phyloP scores from a whole-genome alignment of 2,888 invertebrate genomes.

The Apomyelois bistriatella region DNA sequence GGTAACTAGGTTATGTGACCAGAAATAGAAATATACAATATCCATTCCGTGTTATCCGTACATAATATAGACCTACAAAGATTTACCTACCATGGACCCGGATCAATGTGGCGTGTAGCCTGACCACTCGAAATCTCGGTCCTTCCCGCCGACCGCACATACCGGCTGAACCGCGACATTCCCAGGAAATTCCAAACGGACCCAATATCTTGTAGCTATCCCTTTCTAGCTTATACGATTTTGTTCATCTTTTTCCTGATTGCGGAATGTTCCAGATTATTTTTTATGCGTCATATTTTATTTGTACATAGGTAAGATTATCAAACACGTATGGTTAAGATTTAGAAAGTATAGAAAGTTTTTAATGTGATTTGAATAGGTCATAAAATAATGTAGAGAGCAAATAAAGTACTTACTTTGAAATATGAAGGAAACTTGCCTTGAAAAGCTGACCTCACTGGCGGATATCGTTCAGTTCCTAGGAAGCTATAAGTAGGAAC shows the following conservation, averaged over 20 bases:
- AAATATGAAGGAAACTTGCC: no score
- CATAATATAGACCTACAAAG: not conserved
- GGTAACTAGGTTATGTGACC: no score
- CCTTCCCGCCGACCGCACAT: slow-evolving; percentile 57
- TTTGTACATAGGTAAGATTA: not conserved
- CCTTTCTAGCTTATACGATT: slow-evolving; percentile 32
- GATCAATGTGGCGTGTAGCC: slow-evolving; percentile 46
- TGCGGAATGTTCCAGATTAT: not conserved
- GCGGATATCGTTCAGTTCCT: no score
- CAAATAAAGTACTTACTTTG: no score
- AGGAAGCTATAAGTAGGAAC: no score
- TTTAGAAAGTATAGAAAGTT: no score
- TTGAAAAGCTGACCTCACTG: no score
- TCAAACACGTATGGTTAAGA: no score
- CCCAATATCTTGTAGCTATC: slow-evolving; percentile 38
- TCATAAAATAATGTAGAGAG: no score
- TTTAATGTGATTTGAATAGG: no score
- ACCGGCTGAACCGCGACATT: slow-evolving; percentile 53
- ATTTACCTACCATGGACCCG: slow-evolving; percentile 31
- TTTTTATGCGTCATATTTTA: not conserved
- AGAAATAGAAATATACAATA: no score
- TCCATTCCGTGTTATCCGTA: no score
- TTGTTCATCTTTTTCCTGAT: slow-evolving; percentile 16
- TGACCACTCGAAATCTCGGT: slow-evolving; percentile 67
- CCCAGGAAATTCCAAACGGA: slow-evolving; percentile 55